Base-by-base conservation (phyloP, 2,888 invertebrate species). In the Eupithecia subumbrata region DNA sequence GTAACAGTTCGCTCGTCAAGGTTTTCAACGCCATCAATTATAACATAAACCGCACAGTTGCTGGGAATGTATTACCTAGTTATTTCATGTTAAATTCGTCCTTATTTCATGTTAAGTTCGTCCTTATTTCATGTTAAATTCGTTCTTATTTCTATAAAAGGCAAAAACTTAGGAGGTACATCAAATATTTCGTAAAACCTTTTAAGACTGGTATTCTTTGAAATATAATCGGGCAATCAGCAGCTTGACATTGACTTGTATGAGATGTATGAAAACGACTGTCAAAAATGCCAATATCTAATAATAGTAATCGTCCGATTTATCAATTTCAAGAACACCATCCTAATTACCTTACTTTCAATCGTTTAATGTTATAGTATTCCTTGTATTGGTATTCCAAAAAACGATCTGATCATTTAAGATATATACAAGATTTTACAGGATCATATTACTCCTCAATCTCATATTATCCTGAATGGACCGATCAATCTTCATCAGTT, bases 1-100 rank as follows among this genome's bases (percentile, higher is more conserved):
- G 70, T 69, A 70, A 71, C 75, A 73, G 77, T 73, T 69, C 66
- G n/a, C 34, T 45, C 76, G 73, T 75, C 74, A 74, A 75, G 66
- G 70, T 40, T 71, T 73, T 73, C 63, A 69, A 64, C 64, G 67
- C 67, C 25, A 67, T 69, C 22, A 72, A 43, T 64, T 69, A 67
- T 48, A 69, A 64, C 18, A 73, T 48, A 22, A 52, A 52, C 37
- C 25, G 67, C 3, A 2, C 34, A 67, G 37, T 22, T 11, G 52
- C 64, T 37, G 40, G 14, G 30, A 63, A 30, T 16, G 18, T 5
- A n/a, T 18, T 52, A 37, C 18, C 9, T 66, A 9, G 11, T 52
- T 22, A 14, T 43, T 40, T 22, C 7, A 30, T 52, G 40, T 72
- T 72, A 37, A 22, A 67, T 72, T 72, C 25, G 34, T 43, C 18